Evolutionary conservation across 23 tunicate species (phyloP).

Genomic region (Trididemnum nubilum): DNA sequence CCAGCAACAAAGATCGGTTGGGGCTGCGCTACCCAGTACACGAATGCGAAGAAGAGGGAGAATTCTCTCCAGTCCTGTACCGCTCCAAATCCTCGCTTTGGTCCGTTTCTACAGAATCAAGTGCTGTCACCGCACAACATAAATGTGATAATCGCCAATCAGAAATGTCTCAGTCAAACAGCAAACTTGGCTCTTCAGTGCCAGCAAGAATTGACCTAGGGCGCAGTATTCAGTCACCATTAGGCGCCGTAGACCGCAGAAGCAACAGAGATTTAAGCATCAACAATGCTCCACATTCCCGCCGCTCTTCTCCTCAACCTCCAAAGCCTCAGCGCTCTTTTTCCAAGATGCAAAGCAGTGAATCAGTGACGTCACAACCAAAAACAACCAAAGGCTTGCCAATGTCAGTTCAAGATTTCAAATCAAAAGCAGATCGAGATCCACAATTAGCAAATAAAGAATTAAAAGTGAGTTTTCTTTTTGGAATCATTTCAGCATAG

Average conservation of each 20-base stretch:
- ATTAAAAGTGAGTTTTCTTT: slow-evolving; percentile 72
- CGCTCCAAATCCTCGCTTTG: slow-evolving; percentile 19
- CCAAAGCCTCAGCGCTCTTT: background rate
- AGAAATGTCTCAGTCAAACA: background rate
- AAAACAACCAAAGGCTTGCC: slow-evolving; percentile 45
- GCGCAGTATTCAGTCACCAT: background rate
- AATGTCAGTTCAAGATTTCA: slow-evolving; percentile 78
- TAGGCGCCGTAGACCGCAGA: background rate
- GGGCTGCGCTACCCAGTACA: background rate
- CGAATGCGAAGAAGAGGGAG: background rate
- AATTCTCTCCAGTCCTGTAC: slow-evolving; percentile 3
- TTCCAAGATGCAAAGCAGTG: background rate
- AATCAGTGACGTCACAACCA: background rate
- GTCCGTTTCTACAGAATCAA: slow-evolving; percentile 4
- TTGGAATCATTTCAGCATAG: too few species aligned
- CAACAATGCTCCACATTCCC: background rate
- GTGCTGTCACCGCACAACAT: background rate
- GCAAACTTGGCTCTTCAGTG: background rate
- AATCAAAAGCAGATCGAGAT: slow-evolving; percentile 78
- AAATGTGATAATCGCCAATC: background rate
- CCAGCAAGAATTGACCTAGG: background rate
- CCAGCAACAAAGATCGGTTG: background rate
- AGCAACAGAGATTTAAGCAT: background rate
- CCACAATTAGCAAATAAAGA: slow-evolving; percentile 77
- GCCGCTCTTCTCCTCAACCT: background rate